Conservation (phyloP, 2,797 vertebrate genomes). For the Columba guinea region DNA sequence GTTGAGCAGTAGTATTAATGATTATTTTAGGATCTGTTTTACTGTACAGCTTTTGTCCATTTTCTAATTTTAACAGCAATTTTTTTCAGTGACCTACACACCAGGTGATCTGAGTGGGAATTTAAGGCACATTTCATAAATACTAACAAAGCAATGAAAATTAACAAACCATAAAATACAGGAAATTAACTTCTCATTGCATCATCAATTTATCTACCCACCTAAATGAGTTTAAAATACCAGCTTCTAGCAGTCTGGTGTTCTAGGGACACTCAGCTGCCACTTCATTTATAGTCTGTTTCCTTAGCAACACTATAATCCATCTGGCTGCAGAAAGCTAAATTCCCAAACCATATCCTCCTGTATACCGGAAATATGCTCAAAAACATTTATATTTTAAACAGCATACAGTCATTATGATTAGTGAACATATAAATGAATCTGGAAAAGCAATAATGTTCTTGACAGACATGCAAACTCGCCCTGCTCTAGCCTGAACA, state of each 20-base stretch:
- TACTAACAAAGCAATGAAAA: slow-evolving; percentile 53
- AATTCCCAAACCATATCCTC: slow-evolving; percentile 70
- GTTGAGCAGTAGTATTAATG: background rate
- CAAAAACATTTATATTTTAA: slow-evolving; percentile 62
- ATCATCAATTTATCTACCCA: slow-evolving; percentile 52
- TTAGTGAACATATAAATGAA: slow-evolving; percentile 18
- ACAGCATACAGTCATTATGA: slow-evolving; percentile 12
- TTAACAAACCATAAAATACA: slow-evolving; percentile 37
- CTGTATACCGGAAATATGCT: slow-evolving; percentile 49
- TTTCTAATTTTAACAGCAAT: background rate
- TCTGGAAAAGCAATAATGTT: slow-evolving; percentile 2
- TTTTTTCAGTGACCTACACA: background rate
- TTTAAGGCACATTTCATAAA: slow-evolving; percentile 17
- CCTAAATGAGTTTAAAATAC: slow-evolving; percentile 64
- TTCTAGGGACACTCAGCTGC: slow-evolving; percentile 68
- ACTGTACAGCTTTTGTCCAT: background rate
- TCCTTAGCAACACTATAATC: slow-evolving; percentile 74
- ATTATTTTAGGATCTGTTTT: background rate
- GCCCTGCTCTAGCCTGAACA: background rate
- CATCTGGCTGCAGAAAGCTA: slow-evolving; percentile 65
- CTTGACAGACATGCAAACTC: background rate
- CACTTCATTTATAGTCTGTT: slow-evolving; percentile 74
- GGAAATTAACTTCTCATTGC: slow-evolving; percentile 44
- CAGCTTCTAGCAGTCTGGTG: slow-evolving; percentile 60
- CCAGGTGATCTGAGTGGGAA: background rate